Conservation (phyloP, 2,113 vertebrate genomes). For the Hydropotes inermis region DNA sequence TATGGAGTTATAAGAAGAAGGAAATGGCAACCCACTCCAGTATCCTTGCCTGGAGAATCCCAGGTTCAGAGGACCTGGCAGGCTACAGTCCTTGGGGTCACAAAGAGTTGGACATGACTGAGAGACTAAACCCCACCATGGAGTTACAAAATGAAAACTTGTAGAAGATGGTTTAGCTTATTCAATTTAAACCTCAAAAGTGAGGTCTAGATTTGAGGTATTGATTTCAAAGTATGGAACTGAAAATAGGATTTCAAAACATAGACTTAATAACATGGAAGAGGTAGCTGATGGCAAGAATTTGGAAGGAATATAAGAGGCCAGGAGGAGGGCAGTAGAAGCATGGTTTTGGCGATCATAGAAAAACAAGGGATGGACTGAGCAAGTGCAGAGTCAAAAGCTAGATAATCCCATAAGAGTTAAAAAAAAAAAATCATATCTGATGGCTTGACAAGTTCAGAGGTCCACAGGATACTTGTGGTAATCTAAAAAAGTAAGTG, state of each 20-base stretch:
- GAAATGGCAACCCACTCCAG: neutral
- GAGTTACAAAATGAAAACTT: neutral
- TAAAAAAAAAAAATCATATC: neutral
- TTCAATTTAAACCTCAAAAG: neutral
- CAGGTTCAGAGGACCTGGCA: neutral
- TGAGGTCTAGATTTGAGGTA: neutral
- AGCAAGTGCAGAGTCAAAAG: neutral
- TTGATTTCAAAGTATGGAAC: neutral
- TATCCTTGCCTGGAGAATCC: neutral
- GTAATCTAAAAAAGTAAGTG: neutral
- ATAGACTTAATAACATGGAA: neutral
- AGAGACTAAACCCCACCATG: fast-evolving
- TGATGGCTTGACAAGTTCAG: neutral
- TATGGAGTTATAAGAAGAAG: neutral
- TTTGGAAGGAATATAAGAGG: neutral
- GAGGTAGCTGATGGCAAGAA: neutral
- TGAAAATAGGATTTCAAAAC: neutral
- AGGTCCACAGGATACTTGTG: neutral
- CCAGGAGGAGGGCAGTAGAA: neutral
- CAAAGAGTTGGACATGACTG: neutral
- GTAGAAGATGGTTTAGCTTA: neutral
- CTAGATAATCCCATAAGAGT: neutral
- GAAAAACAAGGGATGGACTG: neutral
- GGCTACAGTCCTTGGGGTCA: neutral
- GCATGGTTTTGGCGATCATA: neutral